Conservation (phyloP, 2,113 vertebrate species). For the Toxostoma redivivum region DNA sequence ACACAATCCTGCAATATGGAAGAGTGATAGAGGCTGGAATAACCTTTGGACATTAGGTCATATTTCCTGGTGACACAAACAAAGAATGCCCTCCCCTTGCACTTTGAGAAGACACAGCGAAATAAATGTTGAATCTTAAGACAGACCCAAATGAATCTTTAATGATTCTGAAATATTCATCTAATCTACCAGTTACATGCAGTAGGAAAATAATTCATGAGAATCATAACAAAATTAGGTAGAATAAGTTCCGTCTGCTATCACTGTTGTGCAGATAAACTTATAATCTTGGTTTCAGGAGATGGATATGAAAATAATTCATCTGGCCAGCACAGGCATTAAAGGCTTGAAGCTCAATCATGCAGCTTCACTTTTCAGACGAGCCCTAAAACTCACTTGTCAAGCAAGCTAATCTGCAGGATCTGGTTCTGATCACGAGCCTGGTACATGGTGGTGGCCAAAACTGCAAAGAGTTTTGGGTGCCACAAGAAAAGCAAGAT, state of each 20-base stretch:
- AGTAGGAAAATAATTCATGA: background rate
- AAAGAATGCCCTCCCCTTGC: background rate
- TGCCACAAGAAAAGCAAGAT: background rate
- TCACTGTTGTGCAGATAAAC: background rate
- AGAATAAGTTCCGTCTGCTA: background rate
- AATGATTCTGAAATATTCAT: background rate
- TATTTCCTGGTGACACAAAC: background rate
- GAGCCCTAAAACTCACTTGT: background rate
- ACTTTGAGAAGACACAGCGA: background rate
- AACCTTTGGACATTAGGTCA: background rate
- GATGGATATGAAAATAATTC: background rate
- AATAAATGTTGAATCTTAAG: background rate
- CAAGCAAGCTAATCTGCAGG: background rate
- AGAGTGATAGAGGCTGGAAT: background rate
- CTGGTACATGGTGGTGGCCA: fast-evolving
- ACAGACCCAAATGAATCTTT: background rate
- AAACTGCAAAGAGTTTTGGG: background rate
- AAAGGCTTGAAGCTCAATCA: background rate
- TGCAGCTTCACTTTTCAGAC: background rate
- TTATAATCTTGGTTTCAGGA: background rate
- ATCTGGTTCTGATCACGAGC: background rate
- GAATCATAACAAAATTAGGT: background rate
- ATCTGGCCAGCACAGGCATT: background rate
- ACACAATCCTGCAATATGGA: background rate
- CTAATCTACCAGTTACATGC: background rate